These are phyloP conservation scores for Trissoscelio sp. DNA, from an alignment of 2,888 invertebrate genomes.

Conservation along the genomic window DNA sequence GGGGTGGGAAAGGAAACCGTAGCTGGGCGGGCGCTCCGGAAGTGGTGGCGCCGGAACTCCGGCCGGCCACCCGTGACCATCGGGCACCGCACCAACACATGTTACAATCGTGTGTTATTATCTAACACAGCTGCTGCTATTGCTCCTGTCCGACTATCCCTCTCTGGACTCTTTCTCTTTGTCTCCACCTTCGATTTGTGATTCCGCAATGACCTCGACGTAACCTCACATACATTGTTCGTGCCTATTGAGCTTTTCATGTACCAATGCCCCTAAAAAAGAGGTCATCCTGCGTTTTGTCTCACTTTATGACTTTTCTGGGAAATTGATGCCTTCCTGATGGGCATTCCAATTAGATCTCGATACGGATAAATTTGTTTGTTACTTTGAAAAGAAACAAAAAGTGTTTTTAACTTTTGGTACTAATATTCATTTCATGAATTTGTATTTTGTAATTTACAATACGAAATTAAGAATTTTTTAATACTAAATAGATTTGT, in stretches of 20 bases:
- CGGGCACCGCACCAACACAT: conserved; percentile 74
- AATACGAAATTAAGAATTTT: no score
- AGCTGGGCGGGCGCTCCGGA: conserved; percentile 79
- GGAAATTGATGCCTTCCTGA: conserved; percentile 5
- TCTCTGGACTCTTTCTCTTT: conserved; percentile 57
- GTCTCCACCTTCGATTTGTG: conserved; percentile 54
- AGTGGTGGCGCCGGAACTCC: conserved; percentile 82
- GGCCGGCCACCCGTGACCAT: conserved; percentile 82
- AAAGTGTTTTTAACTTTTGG: neutral
- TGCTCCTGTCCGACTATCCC: conserved; percentile 59
- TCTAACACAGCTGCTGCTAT: conserved; percentile 74
- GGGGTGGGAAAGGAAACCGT: no score
- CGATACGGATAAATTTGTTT: neutral
- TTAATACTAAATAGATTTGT: no score
- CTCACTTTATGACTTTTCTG: conserved; percentile 15
- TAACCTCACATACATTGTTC: conserved; percentile 44
- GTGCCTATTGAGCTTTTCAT: conserved; percentile 34
- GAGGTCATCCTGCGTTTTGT: conserved; percentile 20
- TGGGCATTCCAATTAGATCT: conserved; percentile 16
- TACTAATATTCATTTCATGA: neutral
- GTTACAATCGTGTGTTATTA: conserved; percentile 69
- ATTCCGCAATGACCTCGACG: conserved; percentile 33
- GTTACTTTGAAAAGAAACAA: no score
- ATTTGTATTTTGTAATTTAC: no score
- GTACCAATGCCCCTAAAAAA: conserved; percentile 12